phyloP scores from a whole-genome alignment of 2,888 invertebrate genomes.

The Caenorhabditis zanzibari region DNA sequence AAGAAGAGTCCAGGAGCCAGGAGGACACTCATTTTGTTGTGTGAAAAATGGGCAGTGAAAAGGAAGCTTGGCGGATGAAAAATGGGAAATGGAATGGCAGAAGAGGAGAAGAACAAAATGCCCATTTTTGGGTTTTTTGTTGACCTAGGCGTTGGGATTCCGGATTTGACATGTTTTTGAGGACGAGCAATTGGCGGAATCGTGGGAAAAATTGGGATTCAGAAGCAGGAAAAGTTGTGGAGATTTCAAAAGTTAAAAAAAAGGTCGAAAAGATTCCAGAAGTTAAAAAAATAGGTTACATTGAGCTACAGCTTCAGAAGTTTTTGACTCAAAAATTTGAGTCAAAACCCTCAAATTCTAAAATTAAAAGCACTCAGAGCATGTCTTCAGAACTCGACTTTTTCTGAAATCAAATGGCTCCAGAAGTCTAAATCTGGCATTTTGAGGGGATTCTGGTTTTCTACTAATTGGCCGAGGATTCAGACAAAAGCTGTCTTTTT shows the following conservation, averaged over 20 bases:
- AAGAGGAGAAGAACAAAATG: slow-evolving; percentile 1
- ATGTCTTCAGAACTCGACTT: too few relatives aligned
- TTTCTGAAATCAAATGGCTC: too few relatives aligned
- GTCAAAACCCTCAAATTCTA: too few relatives aligned
- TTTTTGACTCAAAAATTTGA: too few relatives aligned
- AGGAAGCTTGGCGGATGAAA: slow-evolving; percentile 15
- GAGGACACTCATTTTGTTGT: slow-evolving; percentile 35
- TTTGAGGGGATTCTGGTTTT: too few relatives aligned
- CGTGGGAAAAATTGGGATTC: background rate
- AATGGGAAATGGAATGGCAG: slow-evolving; percentile 4
- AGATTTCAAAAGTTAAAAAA: background rate
- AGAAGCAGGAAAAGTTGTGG: background rate
- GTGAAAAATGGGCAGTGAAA: slow-evolving; percentile 32
- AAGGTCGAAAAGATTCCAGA: background rate
- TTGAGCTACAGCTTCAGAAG: too few relatives aligned
- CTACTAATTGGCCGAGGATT: too few relatives aligned
- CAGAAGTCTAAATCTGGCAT: too few relatives aligned
- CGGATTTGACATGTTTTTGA: slow-evolving; percentile 22
- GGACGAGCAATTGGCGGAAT: background rate
- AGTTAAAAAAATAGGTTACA: too few relatives aligned
- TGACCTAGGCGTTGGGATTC: slow-evolving; percentile 42
- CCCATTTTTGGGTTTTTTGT: slow-evolving; percentile 10
- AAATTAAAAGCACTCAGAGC: too few relatives aligned
- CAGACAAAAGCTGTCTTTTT: too few relatives aligned
- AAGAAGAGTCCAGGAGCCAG: slow-evolving; percentile 6